phyloP scores from a whole-genome alignment of 2,797 vertebrate genomes.

The Erethizon dorsatum region DNA sequence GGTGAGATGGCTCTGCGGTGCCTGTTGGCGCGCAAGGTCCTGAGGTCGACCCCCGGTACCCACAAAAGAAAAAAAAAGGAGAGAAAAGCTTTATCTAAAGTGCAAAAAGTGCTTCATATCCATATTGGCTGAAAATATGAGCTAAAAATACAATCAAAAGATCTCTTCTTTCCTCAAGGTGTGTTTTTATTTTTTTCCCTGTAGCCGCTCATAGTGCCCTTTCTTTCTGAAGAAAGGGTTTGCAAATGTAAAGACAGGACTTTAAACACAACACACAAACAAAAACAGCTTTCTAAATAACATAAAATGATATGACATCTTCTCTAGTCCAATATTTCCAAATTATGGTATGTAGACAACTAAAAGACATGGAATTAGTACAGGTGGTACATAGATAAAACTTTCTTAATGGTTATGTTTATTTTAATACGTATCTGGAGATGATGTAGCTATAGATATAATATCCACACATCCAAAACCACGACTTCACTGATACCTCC shows the following conservation, averaged over 20 bases:
- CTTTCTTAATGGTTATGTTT: conserved; percentile 22
- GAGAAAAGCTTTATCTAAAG: conserved; percentile 47
- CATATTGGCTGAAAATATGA: conserved; percentile 17
- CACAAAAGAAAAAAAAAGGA: too few species aligned
- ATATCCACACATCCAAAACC: conserved; percentile 1
- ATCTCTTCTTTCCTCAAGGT: not conserved
- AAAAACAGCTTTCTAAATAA: conserved; percentile 49
- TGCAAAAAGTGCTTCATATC: conserved; percentile 40
- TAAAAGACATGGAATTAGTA: conserved; percentile 31
- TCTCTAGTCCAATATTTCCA: conserved; percentile 37
- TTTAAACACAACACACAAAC: conserved; percentile 57
- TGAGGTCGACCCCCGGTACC: too few species aligned
- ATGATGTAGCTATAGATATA: not conserved
- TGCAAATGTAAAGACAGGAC: not conserved
- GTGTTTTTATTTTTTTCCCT: not conserved
- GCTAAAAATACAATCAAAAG: conserved; percentile 40
- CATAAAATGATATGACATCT: not conserved
- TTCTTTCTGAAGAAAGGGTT: not conserved
- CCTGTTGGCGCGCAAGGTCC: too few species aligned
- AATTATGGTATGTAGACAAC: not conserved
- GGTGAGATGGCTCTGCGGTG: too few species aligned
- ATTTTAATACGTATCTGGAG: conserved; percentile 45
- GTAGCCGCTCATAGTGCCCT: not conserved
- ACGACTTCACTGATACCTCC: conserved; percentile 1
- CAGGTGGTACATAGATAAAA: not conserved